Evolutionary conservation across 1,140 invertebrate species (phyloP).

Genomic region (Homarus americanus): DNA sequence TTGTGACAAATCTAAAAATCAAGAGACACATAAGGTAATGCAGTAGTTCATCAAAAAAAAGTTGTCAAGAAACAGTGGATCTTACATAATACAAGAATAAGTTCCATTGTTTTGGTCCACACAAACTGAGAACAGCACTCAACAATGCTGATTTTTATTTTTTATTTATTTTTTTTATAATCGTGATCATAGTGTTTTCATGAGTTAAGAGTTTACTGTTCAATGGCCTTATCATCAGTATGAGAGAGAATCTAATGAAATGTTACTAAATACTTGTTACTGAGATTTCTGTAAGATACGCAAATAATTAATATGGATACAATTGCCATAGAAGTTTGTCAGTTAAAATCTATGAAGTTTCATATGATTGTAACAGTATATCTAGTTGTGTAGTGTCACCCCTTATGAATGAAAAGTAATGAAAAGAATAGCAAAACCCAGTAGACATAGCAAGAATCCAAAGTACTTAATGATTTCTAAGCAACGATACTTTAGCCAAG

Average conservation of each 20-base stretch:
- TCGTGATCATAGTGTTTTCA: too few species aligned
- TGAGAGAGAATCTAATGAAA: neutral
- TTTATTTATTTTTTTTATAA: too few species aligned
- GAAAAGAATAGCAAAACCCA: neutral
- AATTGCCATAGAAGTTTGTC: neutral
- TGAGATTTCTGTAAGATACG: neutral
- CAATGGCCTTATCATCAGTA: neutral
- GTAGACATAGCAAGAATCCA: neutral
- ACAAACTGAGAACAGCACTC: too few species aligned
- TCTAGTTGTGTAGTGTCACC: neutral
- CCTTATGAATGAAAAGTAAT: neutral
- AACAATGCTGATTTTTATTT: too few species aligned
- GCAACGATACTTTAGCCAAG: neutral
- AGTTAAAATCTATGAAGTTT: neutral
- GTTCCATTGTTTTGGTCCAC: neutral
- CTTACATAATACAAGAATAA: neutral
- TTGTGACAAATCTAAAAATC: neutral
- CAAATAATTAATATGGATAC: neutral
- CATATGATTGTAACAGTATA: neutral
- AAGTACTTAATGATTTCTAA: neutral
- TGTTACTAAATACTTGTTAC: neutral
- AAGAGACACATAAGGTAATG: neutral
- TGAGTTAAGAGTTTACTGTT: neutral
- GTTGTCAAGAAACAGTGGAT: neutral
- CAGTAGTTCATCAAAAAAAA: neutral